phyloP scores from a whole-genome alignment of 2,888 invertebrate genomes.

The Amblyjoppa fuscipennis region DNA sequence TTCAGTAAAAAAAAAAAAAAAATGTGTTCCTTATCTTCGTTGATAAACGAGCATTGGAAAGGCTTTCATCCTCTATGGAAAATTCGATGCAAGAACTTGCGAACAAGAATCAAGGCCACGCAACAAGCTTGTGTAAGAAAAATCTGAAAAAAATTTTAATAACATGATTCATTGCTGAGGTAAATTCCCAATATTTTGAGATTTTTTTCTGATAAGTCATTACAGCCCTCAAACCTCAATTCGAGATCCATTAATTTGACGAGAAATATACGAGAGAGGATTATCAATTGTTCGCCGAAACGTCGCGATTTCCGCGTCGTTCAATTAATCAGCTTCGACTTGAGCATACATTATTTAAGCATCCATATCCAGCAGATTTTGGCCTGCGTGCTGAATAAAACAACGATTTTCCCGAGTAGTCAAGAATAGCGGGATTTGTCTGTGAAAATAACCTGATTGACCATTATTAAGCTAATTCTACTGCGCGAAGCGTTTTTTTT shows the following conservation, averaged over 20 bases:
- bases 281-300: neutral
- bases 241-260: neutral
- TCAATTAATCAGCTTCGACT: neutral
- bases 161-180: neutral
- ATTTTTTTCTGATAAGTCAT: neutral
- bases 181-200: neutral
- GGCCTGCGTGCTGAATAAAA: neutral
- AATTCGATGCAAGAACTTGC: neutral
- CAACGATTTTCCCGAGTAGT: neutral
- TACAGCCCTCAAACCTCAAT: neutral
- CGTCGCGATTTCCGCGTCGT: neutral
- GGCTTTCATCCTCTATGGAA: neutral
- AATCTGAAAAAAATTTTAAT: neutral
- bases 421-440: neutral
- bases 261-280: neutral
- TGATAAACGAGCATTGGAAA: neutral
- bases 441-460: neutral
- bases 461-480: neutral
- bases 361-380: neutral
- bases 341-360: neutral
- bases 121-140: neutral
- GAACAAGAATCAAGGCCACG: neutral
- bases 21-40: neutral
- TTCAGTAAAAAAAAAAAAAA: slow-evolving; percentile 6
- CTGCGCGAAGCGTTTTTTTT: neutral